These are phyloP conservation scores for Enteromius fasciolatus DNA, from an alignment of 2,797 vertebrate species.

Conservation along the genomic window DNA sequence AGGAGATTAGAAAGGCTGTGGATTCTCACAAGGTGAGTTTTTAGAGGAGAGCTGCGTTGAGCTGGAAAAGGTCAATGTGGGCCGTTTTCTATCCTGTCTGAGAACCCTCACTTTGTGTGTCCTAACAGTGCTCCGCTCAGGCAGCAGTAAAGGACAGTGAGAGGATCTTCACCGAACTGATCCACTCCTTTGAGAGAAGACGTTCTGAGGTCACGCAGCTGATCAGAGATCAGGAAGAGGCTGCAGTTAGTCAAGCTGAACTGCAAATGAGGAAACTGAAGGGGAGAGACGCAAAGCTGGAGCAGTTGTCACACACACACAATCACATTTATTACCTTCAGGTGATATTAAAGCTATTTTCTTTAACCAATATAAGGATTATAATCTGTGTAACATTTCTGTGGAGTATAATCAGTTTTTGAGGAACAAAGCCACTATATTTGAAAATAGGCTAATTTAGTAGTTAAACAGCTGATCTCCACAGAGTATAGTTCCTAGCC, in stretches of 20 bases:
- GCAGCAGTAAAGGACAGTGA: background rate
- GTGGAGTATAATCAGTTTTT: background rate
- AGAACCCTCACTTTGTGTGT: background rate
- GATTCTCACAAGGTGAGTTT: slow-evolving; percentile 19
- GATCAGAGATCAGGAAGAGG: background rate
- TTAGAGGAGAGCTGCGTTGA: background rate
- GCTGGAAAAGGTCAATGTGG: background rate
- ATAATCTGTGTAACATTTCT: background rate
- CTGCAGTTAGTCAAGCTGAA: background rate
- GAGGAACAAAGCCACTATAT: too few species aligned
- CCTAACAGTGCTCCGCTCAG: slow-evolving; percentile 4
- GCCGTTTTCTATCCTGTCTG: background rate
- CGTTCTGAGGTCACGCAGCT: background rate
- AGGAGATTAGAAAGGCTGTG: slow-evolving; percentile 32
- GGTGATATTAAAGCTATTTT: background rate
- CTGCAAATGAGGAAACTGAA: background rate
- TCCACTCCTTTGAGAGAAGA: background rate
- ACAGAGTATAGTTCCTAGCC: too few species aligned
- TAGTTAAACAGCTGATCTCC: too few species aligned
- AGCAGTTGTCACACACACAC: background rate
- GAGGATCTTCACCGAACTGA: background rate
- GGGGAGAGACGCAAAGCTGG: background rate
- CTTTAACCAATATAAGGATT: background rate
- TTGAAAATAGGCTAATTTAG: too few species aligned
- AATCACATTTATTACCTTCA: slow-evolving; percentile 5